Evolutionary conservation across 64 coral and sea anemone species (phyloP), one percentile per base, ranked within the genome.

Genomic region (Montipora sp.): DNA sequence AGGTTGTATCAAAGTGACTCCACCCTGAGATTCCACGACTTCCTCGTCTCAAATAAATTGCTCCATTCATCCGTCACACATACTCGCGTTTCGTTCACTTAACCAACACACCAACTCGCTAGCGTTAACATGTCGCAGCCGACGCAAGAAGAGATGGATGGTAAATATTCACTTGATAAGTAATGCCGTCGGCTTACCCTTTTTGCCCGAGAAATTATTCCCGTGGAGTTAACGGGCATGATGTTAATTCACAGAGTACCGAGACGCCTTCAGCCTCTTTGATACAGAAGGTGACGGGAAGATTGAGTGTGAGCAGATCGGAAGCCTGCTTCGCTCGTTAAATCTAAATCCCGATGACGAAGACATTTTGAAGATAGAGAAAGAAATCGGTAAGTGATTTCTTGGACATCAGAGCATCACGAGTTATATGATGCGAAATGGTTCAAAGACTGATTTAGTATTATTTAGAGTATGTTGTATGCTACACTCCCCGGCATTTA

Each of bases 321-420:
- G 95, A 22, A 73, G 76, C 68, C 53, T 97, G 59, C 89, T 97
- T 14, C 83, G 95, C 59, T 97, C 95, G 19, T 89, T 97, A 36
- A 93, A 93, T 11, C 92, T 94, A 18, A 97, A 97, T 75, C 95
- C 95, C 1, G 94, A 89, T 6, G 84, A 78, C 11, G 95, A 87
- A 49, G 95, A 98, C n/a, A 93, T 98, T 44, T 80, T 83, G 12
- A 98, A 98, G 81, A 98, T 98, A 21, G 95, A 91, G 48, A 94
- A 98, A 75, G 92, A 94, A 21, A 90, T 94, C 51, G 95, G 90
- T 94, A 84, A 87, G 81, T 85, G 0, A 24, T 72, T 21, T 22
- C 5, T 61, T 11, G 10, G 18, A 24, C 1, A 60, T 75, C 36
- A 27, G n/a, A 24, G 73, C 36, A 8, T 75, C 4, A 8, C 7